Conservation (phyloP, 2,797 vertebrate genomes). For the Neosilurus mollespiculum region DNA sequence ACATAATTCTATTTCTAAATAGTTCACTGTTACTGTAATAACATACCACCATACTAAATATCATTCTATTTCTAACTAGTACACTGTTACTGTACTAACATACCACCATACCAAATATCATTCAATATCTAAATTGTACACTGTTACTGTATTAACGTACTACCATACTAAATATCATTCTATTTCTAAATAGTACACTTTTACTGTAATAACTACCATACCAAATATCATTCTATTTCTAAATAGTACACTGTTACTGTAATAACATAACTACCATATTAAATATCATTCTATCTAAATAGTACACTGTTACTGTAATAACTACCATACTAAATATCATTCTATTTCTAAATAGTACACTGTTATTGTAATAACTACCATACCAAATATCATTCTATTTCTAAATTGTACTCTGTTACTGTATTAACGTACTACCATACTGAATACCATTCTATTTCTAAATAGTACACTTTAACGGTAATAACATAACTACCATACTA, state of each 20-base stretch:
- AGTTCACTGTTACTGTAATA: too few relatives aligned
- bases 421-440: too few relatives aligned
- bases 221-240: too few relatives aligned
- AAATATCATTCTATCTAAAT: neutral
- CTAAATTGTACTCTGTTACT: too few relatives aligned
- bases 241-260: neutral
- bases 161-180: neutral
- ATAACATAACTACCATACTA: too few relatives aligned
- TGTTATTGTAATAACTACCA: neutral
- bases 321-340: neutral
- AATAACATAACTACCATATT: neutral
- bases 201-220: too few relatives aligned
- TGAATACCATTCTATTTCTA: too few relatives aligned
- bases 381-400: neutral
- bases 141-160: neutral
- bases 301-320: neutral
- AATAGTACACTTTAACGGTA: too few relatives aligned
- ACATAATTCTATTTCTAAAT: too few relatives aligned
- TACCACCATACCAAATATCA: neutral
- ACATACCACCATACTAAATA: too few relatives aligned
- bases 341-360: neutral
- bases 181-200: too few relatives aligned
- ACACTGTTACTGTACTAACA: neutral
- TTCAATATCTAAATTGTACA: neutral
- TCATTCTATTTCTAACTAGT: neutral